A percentile compares a stretch with the other conserved stretches of the same genome.
Conservation (phyloP, 2,888 invertebrate genomes). For the Malachius bipustulatus region DNA sequence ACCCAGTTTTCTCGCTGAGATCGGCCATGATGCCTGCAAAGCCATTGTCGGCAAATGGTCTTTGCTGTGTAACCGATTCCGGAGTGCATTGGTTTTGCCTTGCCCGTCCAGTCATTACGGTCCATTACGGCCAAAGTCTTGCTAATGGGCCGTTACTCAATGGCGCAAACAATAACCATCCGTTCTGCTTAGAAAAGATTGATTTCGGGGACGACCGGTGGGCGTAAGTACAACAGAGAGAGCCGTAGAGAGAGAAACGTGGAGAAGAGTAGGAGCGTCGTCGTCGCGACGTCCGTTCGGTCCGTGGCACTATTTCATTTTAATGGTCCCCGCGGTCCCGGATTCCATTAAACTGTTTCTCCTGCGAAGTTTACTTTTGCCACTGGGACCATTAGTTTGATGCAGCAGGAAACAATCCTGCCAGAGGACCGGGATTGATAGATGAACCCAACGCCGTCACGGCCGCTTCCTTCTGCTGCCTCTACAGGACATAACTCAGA, state of each 20-base stretch:
- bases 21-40: too few relatives aligned
- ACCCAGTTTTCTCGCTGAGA: too few relatives aligned
- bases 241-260: slow-evolving; percentile 13
- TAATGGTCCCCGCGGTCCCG: slow-evolving; percentile 44
- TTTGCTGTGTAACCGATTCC: too few relatives aligned
- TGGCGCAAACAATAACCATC: slow-evolving; percentile 33
- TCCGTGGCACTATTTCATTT: slow-evolving; percentile 42
- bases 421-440: slow-evolving; percentile 35
- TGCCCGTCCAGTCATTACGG: slow-evolving; percentile 28
- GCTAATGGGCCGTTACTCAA: slow-evolving; percentile 28
- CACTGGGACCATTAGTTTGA: slow-evolving; percentile 40
- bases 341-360: slow-evolving; percentile 47
- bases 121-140: slow-evolving; percentile 31
- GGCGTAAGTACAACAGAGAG: slow-evolving; percentile 11
- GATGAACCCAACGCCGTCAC: slow-evolving; percentile 28
- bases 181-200: slow-evolving; percentile 33
- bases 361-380: slow-evolving; percentile 39
- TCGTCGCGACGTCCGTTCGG: slow-evolving; percentile 27
- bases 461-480: slow-evolving; percentile 32
- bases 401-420: slow-evolving; percentile 42
- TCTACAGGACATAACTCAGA: slow-evolving; percentile 32
- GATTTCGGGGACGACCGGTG: slow-evolving; percentile 20
- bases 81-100: too few relatives aligned
- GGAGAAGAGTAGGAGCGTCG: slow-evolving; percentile 18
- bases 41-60: too few relatives aligned